These are phyloP conservation scores for Triplophysa tibetana DNA, from an alignment of 2,113 vertebrate species.

Conservation along the genomic window DNA sequence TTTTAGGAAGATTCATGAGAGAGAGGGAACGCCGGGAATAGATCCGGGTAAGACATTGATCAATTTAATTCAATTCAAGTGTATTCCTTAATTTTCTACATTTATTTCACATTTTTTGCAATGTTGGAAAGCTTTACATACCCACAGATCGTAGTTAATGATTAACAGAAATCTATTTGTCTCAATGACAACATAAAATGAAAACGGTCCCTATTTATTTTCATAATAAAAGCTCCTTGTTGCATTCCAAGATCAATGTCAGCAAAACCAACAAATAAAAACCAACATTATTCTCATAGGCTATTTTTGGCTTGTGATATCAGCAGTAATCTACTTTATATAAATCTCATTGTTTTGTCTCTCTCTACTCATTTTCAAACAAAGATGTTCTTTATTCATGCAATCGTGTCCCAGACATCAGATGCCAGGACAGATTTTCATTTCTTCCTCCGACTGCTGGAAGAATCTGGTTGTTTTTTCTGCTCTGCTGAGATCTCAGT, in stretches of 20 bases:
- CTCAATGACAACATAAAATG: neutral
- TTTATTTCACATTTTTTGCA: too few relatives aligned
- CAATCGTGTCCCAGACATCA: neutral
- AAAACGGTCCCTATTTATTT: too few relatives aligned
- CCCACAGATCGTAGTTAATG: too few relatives aligned
- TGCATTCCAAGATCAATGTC: too few relatives aligned
- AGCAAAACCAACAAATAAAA: too few relatives aligned
- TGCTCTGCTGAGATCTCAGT: constrained; percentile 33
- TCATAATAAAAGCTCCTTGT: too few relatives aligned
- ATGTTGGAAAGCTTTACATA: too few relatives aligned
- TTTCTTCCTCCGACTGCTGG: constrained; percentile 21
- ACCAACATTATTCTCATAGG: too few relatives aligned
- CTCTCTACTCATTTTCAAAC: neutral
- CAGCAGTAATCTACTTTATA: neutral
- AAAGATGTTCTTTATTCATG: neutral
- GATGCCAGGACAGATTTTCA: constrained; percentile 4
- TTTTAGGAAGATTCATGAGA: constrained; percentile 2
- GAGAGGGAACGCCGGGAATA: neutral
- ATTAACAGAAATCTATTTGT: neutral
- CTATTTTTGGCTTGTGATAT: neutral
- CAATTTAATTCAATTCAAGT: too few relatives aligned
- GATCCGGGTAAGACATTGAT: neutral
- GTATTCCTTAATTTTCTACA: too few relatives aligned
- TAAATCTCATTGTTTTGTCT: neutral
- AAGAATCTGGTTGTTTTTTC: constrained; percentile 40